Evolutionary conservation across 2,797 vertebrate genomes (phyloP).

Genomic region (Notoglanidium macrostoma): DNA sequence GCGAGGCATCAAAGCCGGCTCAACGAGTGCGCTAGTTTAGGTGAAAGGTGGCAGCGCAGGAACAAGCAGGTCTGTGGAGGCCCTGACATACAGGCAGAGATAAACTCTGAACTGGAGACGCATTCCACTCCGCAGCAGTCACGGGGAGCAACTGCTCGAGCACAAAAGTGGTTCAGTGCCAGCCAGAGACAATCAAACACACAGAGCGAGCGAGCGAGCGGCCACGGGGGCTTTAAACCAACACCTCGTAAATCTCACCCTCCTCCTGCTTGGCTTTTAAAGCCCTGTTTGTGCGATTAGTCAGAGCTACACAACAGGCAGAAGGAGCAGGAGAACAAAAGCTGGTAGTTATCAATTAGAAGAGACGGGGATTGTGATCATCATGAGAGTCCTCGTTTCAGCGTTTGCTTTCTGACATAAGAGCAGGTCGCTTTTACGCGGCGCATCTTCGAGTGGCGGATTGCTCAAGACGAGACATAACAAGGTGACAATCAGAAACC

Average conservation of each 20-base stretch:
- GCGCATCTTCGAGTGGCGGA: not conserved
- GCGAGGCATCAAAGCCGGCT: slow-evolving; percentile 24
- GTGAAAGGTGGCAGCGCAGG: slow-evolving; percentile 32
- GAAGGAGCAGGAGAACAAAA: slow-evolving; percentile 7
- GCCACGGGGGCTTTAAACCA: slow-evolving; percentile 44
- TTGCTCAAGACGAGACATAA: not conserved
- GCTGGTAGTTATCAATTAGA: slow-evolving; percentile 11
- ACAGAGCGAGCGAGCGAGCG: not conserved
- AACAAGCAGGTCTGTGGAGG: slow-evolving; percentile 29
- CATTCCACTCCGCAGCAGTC: slow-evolving; percentile 53
- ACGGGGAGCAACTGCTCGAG: slow-evolving; percentile 27
- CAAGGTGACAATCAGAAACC: slow-evolving; percentile 17
- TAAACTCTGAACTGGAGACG: slow-evolving; percentile 52
- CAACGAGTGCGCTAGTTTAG: slow-evolving; percentile 31
- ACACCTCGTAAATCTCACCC: slow-evolving; percentile 57
- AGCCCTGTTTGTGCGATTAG: slow-evolving; percentile 38
- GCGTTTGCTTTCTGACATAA: not conserved
- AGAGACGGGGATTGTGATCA: not conserved
- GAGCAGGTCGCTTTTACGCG: not conserved
- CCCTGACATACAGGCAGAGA: slow-evolving; percentile 38
- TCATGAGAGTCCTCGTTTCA: not conserved
- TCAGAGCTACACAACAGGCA: slow-evolving; percentile 6
- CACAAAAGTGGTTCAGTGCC: slow-evolving; percentile 36
- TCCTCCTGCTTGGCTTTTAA: slow-evolving; percentile 21
- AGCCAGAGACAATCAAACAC: slow-evolving; percentile 27